Percentiles rank a stretch among this genome's conserved stretches.
phyloP scores from a whole-genome alignment of 2,797 vertebrate genomes.

The Mus caroli region DNA sequence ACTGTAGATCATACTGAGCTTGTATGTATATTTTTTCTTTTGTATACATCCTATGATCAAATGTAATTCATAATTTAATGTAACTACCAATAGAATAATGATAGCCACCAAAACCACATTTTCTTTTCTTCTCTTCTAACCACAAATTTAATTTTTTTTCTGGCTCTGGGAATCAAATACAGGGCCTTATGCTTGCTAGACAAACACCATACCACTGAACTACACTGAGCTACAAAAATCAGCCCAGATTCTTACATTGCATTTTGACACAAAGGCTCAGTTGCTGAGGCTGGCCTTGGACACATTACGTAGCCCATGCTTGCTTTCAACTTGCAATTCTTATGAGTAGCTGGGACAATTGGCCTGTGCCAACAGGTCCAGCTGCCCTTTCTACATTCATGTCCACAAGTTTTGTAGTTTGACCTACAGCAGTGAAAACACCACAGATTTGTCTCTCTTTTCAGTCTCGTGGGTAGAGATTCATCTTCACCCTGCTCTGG shows the following conservation, averaged over 20 bases:
- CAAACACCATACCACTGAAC: background rate
- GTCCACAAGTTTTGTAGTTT: background rate
- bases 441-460: background rate
- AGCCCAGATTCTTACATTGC: background rate
- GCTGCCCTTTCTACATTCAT: background rate
- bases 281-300: background rate
- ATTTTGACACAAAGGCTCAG: background rate
- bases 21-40: background rate
- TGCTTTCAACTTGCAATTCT: background rate
- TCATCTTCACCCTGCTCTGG: background rate
- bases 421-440: background rate
- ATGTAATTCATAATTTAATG: background rate
- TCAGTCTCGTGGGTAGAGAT: background rate
- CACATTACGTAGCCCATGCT: background rate
- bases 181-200: background rate
- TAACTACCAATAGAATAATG: background rate
- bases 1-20: background rate
- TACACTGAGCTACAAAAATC: background rate
- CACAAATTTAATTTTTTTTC: background rate
- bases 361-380: background rate
- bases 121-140: background rate
- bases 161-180: background rate
- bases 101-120: background rate
- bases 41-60: background rate
- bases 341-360: background rate